These are phyloP conservation scores for Triplophysa bombifrons DNA, from an alignment of 2,797 vertebrate genomes.

Conservation along the genomic window DNA sequence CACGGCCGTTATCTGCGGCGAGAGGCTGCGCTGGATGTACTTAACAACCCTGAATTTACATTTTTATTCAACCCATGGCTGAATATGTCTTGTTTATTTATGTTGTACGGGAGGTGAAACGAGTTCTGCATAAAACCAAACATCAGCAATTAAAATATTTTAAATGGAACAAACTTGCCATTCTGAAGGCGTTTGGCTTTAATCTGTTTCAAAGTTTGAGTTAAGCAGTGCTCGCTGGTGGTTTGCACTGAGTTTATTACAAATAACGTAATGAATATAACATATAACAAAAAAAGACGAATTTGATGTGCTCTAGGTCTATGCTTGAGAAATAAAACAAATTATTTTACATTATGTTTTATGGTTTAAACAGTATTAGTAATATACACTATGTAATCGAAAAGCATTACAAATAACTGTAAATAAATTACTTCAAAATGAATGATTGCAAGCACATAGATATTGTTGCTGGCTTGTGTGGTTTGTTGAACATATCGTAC, in stretches of 20 bases:
- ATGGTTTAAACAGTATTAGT: too few species aligned
- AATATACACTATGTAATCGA: too few species aligned
- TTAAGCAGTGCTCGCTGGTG: neutral
- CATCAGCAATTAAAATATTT: constrained; percentile 28
- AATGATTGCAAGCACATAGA: neutral
- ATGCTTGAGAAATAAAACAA: neutral
- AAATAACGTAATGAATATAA: neutral
- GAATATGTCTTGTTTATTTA: constrained; percentile 45
- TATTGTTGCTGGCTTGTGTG: neutral
- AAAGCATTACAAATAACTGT: too few species aligned
- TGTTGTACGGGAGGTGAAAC: constrained; percentile 13
- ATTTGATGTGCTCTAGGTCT: neutral
- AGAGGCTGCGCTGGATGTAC: neutral
- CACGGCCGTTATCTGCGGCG: constrained; percentile 20
- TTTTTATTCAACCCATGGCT: constrained; percentile 42
- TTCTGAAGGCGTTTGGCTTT: neutral
- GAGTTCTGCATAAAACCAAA: constrained; percentile 29
- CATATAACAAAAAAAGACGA: neutral
- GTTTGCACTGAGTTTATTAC: neutral
- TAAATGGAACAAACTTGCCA: neutral
- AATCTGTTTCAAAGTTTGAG: neutral
- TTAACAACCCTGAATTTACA: constrained; percentile 17
- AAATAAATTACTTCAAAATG: too few species aligned
- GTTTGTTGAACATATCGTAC: constrained; percentile 64
- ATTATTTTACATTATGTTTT: too few species aligned